Evolutionary conservation across 2,888 invertebrate species (phyloP), one percentile per base, ranked within the genome.

Genomic region (Drosophila cracens): DNA sequence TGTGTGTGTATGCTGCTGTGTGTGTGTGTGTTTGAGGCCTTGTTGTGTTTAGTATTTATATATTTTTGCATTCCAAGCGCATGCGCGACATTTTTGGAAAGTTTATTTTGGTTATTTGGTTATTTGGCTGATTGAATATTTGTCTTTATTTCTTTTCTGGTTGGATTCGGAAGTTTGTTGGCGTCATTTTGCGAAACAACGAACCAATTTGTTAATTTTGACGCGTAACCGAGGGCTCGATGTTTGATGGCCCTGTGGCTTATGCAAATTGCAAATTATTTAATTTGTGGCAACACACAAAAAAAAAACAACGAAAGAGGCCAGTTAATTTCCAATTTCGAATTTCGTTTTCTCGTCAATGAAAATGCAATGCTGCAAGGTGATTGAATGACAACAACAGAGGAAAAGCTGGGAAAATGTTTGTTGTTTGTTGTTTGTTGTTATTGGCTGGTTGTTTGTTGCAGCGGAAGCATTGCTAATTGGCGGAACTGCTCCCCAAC

Each of bases 381-480:
- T 53, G 74, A 75, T 54, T 75, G 27, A 68, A 56, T 63, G 57
- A 70, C 61, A 66, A 58, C 27, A 75, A 64, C 36, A 62, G 61
- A 82, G 86, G 76, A 87, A 85, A 88, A 84, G 88, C 77, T 65
- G 77, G 64, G 74, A 79, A 87, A 85, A 79, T 72, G 61, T 81
- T 82, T 76, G 46, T 51, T 73, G 51, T 65, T 21, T 62, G 60
- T 18, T 63, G 49, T 43, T 29, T 51, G 49, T 43, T 69, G 21
- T 16, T 46, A 46, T 25, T 46, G 46, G 70, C 56, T 18, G 36
- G 36, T 7, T 43, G 29, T 21, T 27, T 60, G 51, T 4, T 66
- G 75, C 90, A 80, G 90, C 90, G 89, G 87, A 89, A 88, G 90
- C 87, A 58, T 64, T 76, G 77, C 87, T 90, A 90, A 87, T 87